These are phyloP conservation scores for Albula glossodonta DNA, from an alignment of 2,113 vertebrate species.

Conservation along the genomic window DNA sequence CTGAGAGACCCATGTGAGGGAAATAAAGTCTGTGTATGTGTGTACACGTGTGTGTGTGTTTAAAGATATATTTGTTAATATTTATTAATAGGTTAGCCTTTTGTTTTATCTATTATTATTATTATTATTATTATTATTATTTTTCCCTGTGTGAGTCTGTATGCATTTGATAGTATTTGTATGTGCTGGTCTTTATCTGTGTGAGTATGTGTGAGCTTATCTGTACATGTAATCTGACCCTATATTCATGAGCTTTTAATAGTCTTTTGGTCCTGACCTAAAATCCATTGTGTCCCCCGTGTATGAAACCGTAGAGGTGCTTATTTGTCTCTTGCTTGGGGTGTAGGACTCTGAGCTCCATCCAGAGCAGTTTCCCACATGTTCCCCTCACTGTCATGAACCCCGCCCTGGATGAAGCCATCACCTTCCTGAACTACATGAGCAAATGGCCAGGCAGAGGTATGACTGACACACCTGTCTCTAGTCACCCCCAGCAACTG, in stretches of 20 bases:
- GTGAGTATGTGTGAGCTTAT: not conserved
- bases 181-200: not conserved
- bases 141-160: not conserved
- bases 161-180: not conserved
- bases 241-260: not conserved
- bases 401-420: conserved; percentile 43
- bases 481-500: no score
- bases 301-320: conserved; percentile 7
- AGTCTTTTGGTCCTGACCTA: not conserved
- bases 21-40: not conserved
- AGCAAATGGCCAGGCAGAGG: conserved; percentile 66
- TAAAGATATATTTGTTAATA: not conserved
- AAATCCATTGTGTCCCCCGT: not conserved
- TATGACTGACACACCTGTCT: conserved; percentile 38
- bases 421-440: conserved; percentile 53
- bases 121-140: no score
- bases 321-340: not conserved
- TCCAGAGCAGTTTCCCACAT: conserved; percentile 50
- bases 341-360: conserved; percentile 47
- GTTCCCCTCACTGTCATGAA: conserved; percentile 37
- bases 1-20: not conserved
- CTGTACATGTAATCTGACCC: conserved; percentile 4
- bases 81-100: no score
- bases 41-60: not conserved
- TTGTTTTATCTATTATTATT: no score